phyloP scores from a whole-genome alignment of 2,113 vertebrate genomes.

The Panthera tigris region DNA sequence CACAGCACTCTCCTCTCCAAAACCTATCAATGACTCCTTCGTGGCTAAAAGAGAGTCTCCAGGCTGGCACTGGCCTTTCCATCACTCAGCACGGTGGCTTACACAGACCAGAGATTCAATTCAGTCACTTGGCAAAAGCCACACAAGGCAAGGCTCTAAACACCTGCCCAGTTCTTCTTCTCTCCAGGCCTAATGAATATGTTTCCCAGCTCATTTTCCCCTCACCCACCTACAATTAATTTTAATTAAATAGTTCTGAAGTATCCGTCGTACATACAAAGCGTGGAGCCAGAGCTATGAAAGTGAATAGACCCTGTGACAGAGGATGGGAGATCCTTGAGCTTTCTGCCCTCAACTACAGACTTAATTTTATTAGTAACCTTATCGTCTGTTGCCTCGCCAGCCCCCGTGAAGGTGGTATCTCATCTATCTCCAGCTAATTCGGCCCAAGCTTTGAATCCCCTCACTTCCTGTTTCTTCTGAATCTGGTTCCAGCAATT shows the following conservation, averaged over 20 bases:
- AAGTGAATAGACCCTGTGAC: background rate
- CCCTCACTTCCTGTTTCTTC: background rate
- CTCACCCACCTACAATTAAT: background rate
- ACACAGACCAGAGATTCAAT: background rate
- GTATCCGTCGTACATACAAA: background rate
- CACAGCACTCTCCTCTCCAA: background rate
- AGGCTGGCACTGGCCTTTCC: background rate
- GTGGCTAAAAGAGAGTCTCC: background rate
- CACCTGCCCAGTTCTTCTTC: background rate
- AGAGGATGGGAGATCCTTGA: background rate
- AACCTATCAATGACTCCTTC: background rate
- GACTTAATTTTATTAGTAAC: background rate
- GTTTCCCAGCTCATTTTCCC: background rate
- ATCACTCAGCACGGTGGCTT: background rate
- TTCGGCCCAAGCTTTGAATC: background rate
- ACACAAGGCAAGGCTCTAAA: background rate
- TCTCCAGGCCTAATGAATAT: background rate
- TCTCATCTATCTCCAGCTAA: background rate
- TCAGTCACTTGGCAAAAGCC: background rate
- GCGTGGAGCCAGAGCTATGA: background rate
- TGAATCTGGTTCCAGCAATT: background rate
- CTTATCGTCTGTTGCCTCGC: background rate
- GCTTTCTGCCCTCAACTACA: background rate
- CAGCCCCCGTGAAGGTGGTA: rapidly evolving
- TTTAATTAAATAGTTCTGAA: background rate